Evolutionary conservation across 2,888 invertebrate genomes (phyloP).

Genomic region (Synanthedon myopaeformis): DNA sequence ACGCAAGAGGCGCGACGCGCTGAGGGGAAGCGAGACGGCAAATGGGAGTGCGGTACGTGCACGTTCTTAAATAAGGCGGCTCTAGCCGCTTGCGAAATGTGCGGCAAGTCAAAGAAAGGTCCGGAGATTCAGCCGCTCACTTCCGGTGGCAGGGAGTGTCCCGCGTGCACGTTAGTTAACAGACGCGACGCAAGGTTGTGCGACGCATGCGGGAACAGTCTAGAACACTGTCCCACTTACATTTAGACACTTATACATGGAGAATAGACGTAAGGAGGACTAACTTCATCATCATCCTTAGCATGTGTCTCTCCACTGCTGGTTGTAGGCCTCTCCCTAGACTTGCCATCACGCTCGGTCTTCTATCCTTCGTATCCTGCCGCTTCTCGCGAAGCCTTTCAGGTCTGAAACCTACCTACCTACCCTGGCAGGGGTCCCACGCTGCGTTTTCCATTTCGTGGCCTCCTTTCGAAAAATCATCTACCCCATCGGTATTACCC

Average conservation of each 20-base stretch:
- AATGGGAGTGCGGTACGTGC: conserved; percentile 80
- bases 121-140: conserved; percentile 74
- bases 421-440: neutral
- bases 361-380: too few relatives aligned
- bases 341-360: too few relatives aligned
- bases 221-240: conserved; percentile 82
- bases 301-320: too few relatives aligned
- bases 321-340: too few relatives aligned
- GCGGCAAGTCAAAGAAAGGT: conserved; percentile 74
- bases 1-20: conserved; percentile 11
- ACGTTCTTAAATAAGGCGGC: conserved; percentile 74
- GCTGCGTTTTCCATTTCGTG: too few relatives aligned
- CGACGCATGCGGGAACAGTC: conserved; percentile 75
- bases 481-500: neutral
- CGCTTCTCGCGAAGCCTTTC: neutral
- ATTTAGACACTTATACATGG: conserved; percentile 47
- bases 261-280: too few relatives aligned
- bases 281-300: too few relatives aligned
- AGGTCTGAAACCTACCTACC: neutral
- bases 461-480: too few relatives aligned
- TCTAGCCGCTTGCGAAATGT: conserved; percentile 79
- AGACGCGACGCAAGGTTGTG: conserved; percentile 73
- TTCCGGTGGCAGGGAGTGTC: conserved; percentile 81
- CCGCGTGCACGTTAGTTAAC: conserved; percentile 81
- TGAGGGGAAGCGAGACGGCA: conserved; percentile 21